These are phyloP conservation scores for Ancistrus triradiatus DNA, from an alignment of 2,113 vertebrate species.

Conservation along the genomic window DNA sequence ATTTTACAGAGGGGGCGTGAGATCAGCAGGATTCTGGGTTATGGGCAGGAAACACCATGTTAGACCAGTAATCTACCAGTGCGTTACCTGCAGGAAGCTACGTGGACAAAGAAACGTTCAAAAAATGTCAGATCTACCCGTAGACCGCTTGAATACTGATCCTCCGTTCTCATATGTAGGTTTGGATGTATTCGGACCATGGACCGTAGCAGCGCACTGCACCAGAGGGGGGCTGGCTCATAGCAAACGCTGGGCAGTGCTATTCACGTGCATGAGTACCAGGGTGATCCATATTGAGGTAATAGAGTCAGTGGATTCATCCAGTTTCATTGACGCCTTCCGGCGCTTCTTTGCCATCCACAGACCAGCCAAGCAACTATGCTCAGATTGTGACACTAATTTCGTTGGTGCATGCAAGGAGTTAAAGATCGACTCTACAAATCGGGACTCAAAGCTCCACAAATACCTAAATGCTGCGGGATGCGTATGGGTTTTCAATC, in stretches of 20 bases:
- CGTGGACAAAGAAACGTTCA: neutral
- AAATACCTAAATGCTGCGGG: too few species aligned
- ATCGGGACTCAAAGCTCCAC: too few species aligned
- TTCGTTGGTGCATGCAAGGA: too few species aligned
- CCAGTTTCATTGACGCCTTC: neutral
- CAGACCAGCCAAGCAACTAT: neutral
- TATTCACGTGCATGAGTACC: too few species aligned
- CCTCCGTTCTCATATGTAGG: constrained; percentile 5
- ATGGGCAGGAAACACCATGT: neutral
- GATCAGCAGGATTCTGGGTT: neutral
- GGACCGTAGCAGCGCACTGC: too few species aligned
- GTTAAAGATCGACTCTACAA: too few species aligned
- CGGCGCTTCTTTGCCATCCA: neutral
- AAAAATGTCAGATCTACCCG: too few species aligned
- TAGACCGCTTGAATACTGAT: neutral
- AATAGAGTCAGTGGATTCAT: too few species aligned
- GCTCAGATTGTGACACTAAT: neutral
- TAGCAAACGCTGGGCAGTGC: neutral
- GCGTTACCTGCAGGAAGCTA: neutral
- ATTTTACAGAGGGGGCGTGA: neutral
- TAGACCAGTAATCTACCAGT: neutral
- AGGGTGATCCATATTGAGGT: too few species aligned
- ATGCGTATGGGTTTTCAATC: too few species aligned
- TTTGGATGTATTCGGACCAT: constrained; percentile 2
- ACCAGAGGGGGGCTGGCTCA: neutral